Evolutionary conservation across 2,888 invertebrate species (phyloP).

Genomic region (Andrena minutula): DNA sequence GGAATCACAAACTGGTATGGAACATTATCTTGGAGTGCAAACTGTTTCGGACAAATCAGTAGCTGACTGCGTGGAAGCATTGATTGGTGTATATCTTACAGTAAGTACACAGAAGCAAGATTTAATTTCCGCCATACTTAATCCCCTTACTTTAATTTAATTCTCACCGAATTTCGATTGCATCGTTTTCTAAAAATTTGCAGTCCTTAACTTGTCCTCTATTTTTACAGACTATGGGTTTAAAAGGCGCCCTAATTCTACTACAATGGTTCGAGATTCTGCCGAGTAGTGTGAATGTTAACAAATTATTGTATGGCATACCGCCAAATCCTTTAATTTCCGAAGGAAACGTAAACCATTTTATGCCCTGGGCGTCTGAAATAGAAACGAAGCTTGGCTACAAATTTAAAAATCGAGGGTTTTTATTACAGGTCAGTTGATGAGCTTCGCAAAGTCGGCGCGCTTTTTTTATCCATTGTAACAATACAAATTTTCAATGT

Average conservation of each 20-base stretch:
- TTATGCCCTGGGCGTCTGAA: slow-evolving; percentile 81
- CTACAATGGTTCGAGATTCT: slow-evolving; percentile 89
- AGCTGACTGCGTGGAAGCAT: slow-evolving; percentile 94
- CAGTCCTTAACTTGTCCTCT: neutral
- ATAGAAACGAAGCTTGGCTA: slow-evolving; percentile 90
- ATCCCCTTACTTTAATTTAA: neutral
- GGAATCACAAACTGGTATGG: slow-evolving; percentile 85
- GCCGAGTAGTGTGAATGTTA: slow-evolving; percentile 84
- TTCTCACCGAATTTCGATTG: too few relatives aligned
- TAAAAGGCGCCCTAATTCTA: slow-evolving; percentile 86
- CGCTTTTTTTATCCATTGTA: neutral
- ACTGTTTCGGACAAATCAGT: slow-evolving; percentile 88
- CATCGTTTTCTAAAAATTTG: neutral
- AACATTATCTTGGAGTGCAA: slow-evolving; percentile 85
- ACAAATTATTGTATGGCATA: slow-evolving; percentile 77
- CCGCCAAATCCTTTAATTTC: slow-evolving; percentile 57
- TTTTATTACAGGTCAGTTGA: slow-evolving; percentile 92
- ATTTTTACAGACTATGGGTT: slow-evolving; percentile 85
- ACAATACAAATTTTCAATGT: neutral
- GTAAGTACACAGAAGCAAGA: slow-evolving; percentile 71
- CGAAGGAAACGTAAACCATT: slow-evolving; percentile 76
- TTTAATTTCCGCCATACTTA: neutral
- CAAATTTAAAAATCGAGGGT: slow-evolving; percentile 92
- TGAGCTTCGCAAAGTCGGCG: slow-evolving; percentile 69
- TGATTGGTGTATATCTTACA: slow-evolving; percentile 92